Evolutionary conservation across 2,113 vertebrate species (phyloP).

Genomic region (Ptilorrhoa leucosticta): DNA sequence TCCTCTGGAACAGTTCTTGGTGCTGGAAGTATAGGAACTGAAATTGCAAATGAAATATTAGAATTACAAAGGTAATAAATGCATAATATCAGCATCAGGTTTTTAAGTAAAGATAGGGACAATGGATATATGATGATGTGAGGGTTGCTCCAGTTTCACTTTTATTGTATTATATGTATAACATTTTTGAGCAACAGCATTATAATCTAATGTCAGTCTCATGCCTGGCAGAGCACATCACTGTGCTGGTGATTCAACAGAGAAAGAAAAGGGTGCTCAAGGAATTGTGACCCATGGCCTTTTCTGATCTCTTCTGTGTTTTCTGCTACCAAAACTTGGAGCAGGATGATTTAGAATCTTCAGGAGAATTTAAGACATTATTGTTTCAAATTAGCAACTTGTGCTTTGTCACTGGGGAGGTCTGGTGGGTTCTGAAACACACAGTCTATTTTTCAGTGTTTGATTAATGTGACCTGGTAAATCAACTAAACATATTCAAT

Average conservation of each 20-base stretch:
- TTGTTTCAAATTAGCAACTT: background rate
- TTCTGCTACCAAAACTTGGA: background rate
- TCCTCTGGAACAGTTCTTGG: slow-evolving; percentile 81
- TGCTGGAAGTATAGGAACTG: slow-evolving; percentile 86
- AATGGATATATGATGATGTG: background rate
- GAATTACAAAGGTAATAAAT: slow-evolving; percentile 82
- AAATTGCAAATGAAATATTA: slow-evolving; percentile 87
- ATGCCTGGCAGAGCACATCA: background rate
- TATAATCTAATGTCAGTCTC: background rate
- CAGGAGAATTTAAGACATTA: background rate
- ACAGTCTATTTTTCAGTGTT: background rate
- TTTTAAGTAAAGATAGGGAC: background rate
- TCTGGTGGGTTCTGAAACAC: background rate
- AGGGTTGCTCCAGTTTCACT: background rate
- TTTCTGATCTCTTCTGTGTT: background rate
- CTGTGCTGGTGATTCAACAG: background rate
- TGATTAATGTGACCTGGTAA: background rate
- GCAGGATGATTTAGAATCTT: background rate
- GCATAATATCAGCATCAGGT: background rate
- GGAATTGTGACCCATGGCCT: background rate
- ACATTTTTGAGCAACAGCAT: background rate
- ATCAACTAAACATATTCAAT: background rate
- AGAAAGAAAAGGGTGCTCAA: background rate
- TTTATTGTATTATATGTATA: background rate
- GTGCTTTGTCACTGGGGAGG: background rate